Evolutionary conservation across 2,888 invertebrate species (phyloP).

Genomic region (Julus scandinavius): DNA sequence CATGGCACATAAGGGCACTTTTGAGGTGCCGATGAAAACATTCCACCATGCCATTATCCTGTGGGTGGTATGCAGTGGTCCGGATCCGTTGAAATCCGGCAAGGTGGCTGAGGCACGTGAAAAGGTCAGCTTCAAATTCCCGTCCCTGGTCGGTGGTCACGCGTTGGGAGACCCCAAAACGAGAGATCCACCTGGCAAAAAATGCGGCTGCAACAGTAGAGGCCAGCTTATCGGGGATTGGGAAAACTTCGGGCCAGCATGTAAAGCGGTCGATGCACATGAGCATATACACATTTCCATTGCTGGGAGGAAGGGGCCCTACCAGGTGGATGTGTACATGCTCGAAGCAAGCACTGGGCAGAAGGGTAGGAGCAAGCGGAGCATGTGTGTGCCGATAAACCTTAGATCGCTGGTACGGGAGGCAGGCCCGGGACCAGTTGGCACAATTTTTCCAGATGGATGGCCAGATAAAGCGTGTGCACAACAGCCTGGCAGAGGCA

Average conservation of each 20-base stretch:
- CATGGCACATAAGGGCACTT: too few species aligned
- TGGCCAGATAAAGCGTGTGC: neutral
- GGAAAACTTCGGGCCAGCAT: neutral
- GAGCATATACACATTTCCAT: neutral
- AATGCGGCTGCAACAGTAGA: neutral
- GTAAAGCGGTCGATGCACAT: neutral
- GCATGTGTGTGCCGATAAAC: neutral
- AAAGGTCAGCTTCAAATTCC: neutral
- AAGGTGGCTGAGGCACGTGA: neutral
- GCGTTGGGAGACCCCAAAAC: neutral
- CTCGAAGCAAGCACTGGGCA: neutral
- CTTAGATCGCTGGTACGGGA: neutral
- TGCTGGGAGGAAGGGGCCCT: neutral
- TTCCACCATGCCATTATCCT: too few species aligned
- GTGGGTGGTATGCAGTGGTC: too few species aligned
- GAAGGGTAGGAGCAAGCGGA: neutral
- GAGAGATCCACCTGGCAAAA: neutral
- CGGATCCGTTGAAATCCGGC: neutral
- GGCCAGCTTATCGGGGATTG: neutral
- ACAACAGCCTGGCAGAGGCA: neutral
- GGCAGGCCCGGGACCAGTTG: neutral
- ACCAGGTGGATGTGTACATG: neutral
- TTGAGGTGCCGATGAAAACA: too few species aligned
- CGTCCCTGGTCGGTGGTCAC: neutral
- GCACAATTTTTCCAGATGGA: neutral